These are phyloP conservation scores for Callaeas wilsoni DNA, from an alignment of 2,113 vertebrate species.

Conservation along the genomic window DNA sequence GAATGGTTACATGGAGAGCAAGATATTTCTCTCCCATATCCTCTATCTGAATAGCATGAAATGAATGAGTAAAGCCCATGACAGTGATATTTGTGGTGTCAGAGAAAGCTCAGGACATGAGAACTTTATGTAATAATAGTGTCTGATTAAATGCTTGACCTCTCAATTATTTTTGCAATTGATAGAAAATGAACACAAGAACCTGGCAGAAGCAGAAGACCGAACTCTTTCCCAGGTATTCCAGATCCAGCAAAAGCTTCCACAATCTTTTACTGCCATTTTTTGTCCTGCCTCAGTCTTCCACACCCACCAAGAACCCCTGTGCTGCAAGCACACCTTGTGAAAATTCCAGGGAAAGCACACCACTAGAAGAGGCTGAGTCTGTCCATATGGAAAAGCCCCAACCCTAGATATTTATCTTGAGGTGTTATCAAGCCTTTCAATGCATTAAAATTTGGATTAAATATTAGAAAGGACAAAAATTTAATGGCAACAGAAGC, in stretches of 20 bases:
- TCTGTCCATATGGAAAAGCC: neutral
- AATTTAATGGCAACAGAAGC: neutral
- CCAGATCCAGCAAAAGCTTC: neutral
- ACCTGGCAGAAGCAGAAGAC: neutral
- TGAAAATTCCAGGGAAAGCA: neutral
- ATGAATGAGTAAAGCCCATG: neutral
- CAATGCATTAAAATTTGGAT: neutral
- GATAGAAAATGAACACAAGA: neutral
- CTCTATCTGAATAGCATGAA: neutral
- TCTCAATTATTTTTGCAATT: neutral
- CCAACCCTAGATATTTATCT: neutral
- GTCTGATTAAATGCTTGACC: conserved; percentile 26
- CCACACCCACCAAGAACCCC: neutral
- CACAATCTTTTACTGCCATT: neutral
- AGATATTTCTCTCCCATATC: neutral
- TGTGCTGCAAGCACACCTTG: neutral
- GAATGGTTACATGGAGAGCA: neutral
- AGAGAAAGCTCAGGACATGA: neutral
- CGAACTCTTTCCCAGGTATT: neutral
- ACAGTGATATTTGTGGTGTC: neutral
- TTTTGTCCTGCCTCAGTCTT: neutral
- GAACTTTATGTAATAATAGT: neutral
- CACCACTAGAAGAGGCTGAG: no score
- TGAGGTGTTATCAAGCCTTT: neutral
- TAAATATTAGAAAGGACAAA: neutral